Conservation (phyloP, 2,797 vertebrate genomes). For the Fringilla coelebs region DNA sequence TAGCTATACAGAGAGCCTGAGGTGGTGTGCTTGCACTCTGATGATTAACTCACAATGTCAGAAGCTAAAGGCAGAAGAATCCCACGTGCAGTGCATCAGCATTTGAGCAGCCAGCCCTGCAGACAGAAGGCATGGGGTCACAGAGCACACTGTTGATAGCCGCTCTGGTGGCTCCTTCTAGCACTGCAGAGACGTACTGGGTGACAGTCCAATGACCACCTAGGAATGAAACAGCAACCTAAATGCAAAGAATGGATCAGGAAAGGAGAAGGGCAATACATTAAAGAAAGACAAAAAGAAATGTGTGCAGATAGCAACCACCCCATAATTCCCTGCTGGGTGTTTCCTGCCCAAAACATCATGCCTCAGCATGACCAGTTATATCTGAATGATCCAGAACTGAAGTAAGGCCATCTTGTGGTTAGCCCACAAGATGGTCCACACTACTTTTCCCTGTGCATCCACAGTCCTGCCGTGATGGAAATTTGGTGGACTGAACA, state of each 20-base stretch:
- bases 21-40: conserved; percentile 30
- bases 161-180: background rate
- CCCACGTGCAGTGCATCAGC: background rate
- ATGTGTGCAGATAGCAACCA: background rate
- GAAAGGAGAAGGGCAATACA: background rate
- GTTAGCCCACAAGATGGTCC: background rate
- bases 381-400: background rate
- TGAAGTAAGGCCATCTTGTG: background rate
- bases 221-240: background rate
- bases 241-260: background rate
- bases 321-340: background rate
- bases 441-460: background rate
- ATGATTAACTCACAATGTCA: conserved; percentile 52
- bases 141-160: background rate
- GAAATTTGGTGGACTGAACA: background rate
- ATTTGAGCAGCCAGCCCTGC: conserved; percentile 14
- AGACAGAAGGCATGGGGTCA: background rate
- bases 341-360: background rate
- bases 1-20: conserved; percentile 17
- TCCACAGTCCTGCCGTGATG: background rate
- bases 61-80: conserved; percentile 48
- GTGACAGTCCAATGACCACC: background rate
- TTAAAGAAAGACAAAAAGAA: background rate
- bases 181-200: background rate
- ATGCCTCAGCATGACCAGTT: background rate